Conservation (phyloP, 2,797 vertebrate genomes). For the Gouania willdenowi region DNA sequence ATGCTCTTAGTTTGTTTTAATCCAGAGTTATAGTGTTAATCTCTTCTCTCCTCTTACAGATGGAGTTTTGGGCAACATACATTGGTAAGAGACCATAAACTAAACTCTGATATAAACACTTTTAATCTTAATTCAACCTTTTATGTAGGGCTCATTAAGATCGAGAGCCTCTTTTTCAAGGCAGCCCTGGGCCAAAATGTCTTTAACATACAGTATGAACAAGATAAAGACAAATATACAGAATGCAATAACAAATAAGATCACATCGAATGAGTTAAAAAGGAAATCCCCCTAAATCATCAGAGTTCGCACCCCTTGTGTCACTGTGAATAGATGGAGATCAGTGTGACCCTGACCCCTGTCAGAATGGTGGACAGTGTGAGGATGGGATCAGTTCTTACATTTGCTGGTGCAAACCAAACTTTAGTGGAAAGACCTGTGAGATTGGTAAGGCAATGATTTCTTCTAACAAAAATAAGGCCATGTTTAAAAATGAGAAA, state of each 20-base stretch:
- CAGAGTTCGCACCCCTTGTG: not conserved
- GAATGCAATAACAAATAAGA: no score
- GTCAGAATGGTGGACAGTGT: constrained; percentile 83
- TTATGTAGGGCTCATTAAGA: no score
- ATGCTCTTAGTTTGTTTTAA: no score
- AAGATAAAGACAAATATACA: no score
- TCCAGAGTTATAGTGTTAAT: not conserved
- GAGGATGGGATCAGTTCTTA: constrained; percentile 82
- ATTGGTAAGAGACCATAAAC: constrained; percentile 74
- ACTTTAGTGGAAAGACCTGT: constrained; percentile 88
- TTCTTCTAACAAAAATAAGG: no score
- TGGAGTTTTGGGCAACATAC: constrained; percentile 88
- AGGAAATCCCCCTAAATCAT: no score
- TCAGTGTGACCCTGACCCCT: constrained; percentile 86
- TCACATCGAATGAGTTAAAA: no score
- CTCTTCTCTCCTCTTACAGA: constrained; percentile 64
- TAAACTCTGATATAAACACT: not conserved
- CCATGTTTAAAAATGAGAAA: not conserved
- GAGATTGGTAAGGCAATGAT: constrained; percentile 86
- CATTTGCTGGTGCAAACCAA: constrained; percentile 81
- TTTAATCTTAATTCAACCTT: no score
- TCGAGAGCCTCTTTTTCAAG: no score
- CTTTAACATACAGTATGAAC: no score
- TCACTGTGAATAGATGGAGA: constrained; percentile 80
- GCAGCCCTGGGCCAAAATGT: no score